phyloP scores from a whole-genome alignment of 2,113 vertebrate species.

The human (Homo sapiens) region GRCh38 chr4:7206501-7207000 shows the following conservation, averaged over 20 bases:
- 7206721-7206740: not conserved
- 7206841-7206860: not conserved
- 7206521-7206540: not conserved
- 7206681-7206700: accelerated
- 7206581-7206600: accelerated
- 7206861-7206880: not conserved
- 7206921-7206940: not conserved
- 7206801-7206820: not conserved
- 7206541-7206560: not conserved
- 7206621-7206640: not conserved
- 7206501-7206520: not conserved
- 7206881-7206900: not conserved
- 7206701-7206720: too few relatives aligned
- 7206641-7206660: not conserved
- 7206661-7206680: too few relatives aligned
- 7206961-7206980: not conserved
- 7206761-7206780: not conserved
- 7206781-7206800: not conserved
- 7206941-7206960: too few relatives aligned
- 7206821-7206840: not conserved
- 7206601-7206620: not conserved
- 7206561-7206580: not conserved
- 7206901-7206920: not conserved
- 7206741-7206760: not conserved
- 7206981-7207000: not conserved